These are phyloP conservation scores for Agonopterix alstromeriana DNA, from an alignment of 2,888 invertebrate genomes.

Conservation along the genomic window DNA sequence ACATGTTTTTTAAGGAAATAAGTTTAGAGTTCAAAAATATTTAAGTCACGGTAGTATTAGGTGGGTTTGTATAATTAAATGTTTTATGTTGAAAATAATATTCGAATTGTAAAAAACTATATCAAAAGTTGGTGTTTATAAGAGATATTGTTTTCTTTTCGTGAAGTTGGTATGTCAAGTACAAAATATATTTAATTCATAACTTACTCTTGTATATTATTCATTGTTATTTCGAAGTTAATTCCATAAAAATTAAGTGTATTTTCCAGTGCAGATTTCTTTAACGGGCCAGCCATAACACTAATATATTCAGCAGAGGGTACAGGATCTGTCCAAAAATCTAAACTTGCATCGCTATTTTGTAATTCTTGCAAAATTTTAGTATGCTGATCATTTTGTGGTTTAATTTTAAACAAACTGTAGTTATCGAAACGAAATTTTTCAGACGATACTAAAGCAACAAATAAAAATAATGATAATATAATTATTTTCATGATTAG, in stretches of 20 bases:
- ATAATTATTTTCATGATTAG: background rate
- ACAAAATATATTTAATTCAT: background rate
- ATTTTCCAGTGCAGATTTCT: conserved; percentile 42
- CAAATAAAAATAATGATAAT: conserved; percentile 10
- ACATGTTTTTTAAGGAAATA: no score
- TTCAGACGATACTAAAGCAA: conserved; percentile 21
- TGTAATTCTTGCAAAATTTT: conserved; percentile 62
- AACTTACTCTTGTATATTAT: conserved; percentile 71
- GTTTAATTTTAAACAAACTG: conserved; percentile 72
- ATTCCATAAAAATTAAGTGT: conserved; percentile 47
- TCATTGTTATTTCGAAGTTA: conserved; percentile 48
- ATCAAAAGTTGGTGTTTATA: no score
- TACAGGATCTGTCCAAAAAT: conserved; percentile 59
- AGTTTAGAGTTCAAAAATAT: no score
- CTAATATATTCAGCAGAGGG: conserved; percentile 43
- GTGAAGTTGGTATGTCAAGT: no score
- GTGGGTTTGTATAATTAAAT: background rate
- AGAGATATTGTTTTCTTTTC: no score
- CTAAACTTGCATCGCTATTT: conserved; percentile 46
- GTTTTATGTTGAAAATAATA: no score
- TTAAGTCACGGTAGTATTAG: no score
- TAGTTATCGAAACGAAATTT: conserved; percentile 52
- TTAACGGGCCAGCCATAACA: conserved; percentile 56
- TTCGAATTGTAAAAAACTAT: no score
- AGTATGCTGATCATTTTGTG: conserved; percentile 64